Percentiles rank a stretch among this genome's conserved stretches.
Evolutionary conservation across 1,140 invertebrate genomes (phyloP).

Genomic region (Caenorhabditis remanei): DNA sequence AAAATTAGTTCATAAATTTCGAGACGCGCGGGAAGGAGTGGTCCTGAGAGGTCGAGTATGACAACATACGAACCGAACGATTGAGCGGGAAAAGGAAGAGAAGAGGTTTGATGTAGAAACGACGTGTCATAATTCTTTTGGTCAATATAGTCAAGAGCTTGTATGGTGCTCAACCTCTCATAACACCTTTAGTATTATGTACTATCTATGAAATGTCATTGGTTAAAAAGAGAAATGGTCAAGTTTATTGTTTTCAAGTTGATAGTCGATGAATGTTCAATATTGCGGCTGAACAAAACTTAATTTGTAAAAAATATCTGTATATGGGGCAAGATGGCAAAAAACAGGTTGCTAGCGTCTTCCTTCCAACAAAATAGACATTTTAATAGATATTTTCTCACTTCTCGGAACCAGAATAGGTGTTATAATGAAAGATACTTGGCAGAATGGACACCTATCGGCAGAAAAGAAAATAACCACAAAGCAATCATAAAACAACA

Average conservation of each 20-base stretch:
- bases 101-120: conserved; percentile 24
- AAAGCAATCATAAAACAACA: conserved; percentile 54
- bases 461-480: conserved; percentile 17
- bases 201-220: not conserved
- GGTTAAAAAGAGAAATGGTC: not conserved
- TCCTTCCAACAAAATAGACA: too few relatives aligned
- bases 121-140: conserved; percentile 48
- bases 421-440: conserved; percentile 3
- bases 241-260: not conserved
- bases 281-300: too few relatives aligned
- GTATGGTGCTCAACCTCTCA: conserved; percentile 39
- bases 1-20: conserved; percentile 55
- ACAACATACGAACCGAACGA: conserved; percentile 38
- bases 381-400: not conserved
- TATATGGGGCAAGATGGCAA: too few relatives aligned
- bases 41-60: conserved; percentile 27
- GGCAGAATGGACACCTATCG: not conserved
- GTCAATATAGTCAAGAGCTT: conserved; percentile 54
- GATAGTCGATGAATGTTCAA: too few relatives aligned
- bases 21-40: not conserved
- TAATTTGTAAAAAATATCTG: too few relatives aligned
- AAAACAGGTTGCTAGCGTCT: too few relatives aligned
- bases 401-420: not conserved
- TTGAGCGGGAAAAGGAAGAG: not conserved
- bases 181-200: conserved; percentile 40